Evolutionary conservation across 2,888 invertebrate genomes (phyloP), one percentile per base, ranked within the genome.

Genomic region (Synergus japonicus): DNA sequence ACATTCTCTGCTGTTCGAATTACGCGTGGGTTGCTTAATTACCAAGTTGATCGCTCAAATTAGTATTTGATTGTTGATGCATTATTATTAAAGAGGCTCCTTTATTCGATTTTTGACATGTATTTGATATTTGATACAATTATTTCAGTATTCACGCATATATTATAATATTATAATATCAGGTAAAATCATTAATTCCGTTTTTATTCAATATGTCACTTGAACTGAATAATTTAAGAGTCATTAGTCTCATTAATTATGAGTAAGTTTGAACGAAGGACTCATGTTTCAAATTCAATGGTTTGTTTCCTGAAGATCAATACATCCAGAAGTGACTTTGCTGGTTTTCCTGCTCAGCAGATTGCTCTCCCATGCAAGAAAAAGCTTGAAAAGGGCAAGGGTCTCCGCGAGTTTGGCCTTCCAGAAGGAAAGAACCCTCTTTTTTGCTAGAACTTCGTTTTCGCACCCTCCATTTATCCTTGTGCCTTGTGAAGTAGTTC

Each of bases 401-500:
- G 13, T 46, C 44, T 69, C 22, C 18, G 22, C 3, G 22, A 44
- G 8, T 49, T 46, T 15, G n/a, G 29, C 8, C 46, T 69, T 44
- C 22, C 2, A 13, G 13, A 2, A 29, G 22, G 49, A 49, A 29
- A 69, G 49, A 49, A 44, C 46, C 29, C 29, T 49, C 69, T 29
- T 69, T 69, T 49, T 69, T 44, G 29, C 46, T 49, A 22, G 18
- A 69, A 69, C 44, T 69, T 49, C 46, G 69, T 69, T 46, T 69
- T 69, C 29, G 29, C 69, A 49, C 49, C 29, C 46, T 69, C 46
- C 69, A 37, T 69, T 69, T 69, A 69, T 69, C 46, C 29, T 69
- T 29, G 29, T 85, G 86, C 86, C 86, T 86, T 82, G 83, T 79
- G 86, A 86, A 86, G 85, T 87, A 85, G 86, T 85, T 87, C 84